Base-by-base conservation (phyloP, 2,888 invertebrate species). In the Prionchulus punctatus region DNA sequence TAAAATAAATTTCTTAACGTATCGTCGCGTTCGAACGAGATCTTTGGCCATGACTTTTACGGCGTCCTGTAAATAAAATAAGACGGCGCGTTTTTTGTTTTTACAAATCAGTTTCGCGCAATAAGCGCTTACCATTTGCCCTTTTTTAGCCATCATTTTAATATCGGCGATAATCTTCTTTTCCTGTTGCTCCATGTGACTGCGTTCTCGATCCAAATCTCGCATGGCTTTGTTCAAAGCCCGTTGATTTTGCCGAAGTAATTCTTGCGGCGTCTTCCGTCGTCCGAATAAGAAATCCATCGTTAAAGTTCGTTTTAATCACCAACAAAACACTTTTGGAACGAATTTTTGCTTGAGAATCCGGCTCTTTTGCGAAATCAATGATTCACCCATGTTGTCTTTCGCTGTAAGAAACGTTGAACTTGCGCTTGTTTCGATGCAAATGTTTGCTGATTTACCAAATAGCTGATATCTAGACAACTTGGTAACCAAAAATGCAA, bases 31-130 rank as follows among this genome's bases (percentile, higher is more conserved):
- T 62, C 98, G 80, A 3, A 98, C 98, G 62, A 98, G 77, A 76
- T 98, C 98, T 72, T 91, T 91, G 0, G 98, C 98, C 96, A 98
- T 96, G 64, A 98, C 94, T 78, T 92, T 96, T 0, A 98, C 98
- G 18, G 98, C 91, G 76, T 98, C 96, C 89, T 89, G 61, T 62
- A 52, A 62, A 55, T 69, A 67, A 55, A 36, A 36, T n/a, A n/a
- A n/a, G n/a, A n/a, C 42, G n/a, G 18, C 42, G 42, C 18, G 42
- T 42, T 18, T n/a, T n/a, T n/a, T n/a, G n/a, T n/a, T n/a, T n/a
- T n/a, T n/a, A n/a, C n/a, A n/a, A n/a, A n/a, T n/a, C n/a, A n/a
- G n/a, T n/a, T n/a, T n/a, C n/a, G n/a, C n/a, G n/a, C n/a, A n/a
- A n/a, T n/a, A 48, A 48, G n/a, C n/a, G n/a, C 61, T 68, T 71